These are phyloP conservation scores for Eleutherodactylus coqui DNA, from an alignment of 2,797 vertebrate species.

Conservation along the genomic window DNA sequence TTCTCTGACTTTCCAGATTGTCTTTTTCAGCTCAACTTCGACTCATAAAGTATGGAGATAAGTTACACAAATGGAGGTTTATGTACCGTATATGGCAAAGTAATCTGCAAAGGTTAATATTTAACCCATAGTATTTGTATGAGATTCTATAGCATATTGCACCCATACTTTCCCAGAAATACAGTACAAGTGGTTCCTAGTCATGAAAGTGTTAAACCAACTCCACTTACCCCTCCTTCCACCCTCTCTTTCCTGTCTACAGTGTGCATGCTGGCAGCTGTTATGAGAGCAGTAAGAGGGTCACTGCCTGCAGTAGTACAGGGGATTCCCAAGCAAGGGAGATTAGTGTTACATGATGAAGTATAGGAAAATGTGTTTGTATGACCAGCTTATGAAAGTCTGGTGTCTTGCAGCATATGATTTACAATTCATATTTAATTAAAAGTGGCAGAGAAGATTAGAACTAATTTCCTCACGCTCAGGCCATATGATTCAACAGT, in stretches of 20 bases:
- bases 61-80: neutral
- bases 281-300: neutral
- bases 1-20: conserved; percentile 8
- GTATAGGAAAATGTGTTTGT: conserved; percentile 5
- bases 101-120: neutral
- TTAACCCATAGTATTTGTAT: neutral
- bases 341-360: conserved; percentile 8
- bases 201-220: conserved; percentile 9
- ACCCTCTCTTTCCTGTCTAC: neutral
- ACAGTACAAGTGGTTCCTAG: neutral
- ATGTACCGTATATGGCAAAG: neutral
- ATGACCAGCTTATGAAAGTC: neutral
- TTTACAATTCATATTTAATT: no score
- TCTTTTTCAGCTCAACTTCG: neutral
- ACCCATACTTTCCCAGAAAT: neutral
- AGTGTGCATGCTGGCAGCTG: conserved; percentile 27
- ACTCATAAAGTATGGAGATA: neutral
- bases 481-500: no score
- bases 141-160: neutral
- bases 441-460: no score
- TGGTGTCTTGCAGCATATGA: no score
- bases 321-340: neutral
- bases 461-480: no score
- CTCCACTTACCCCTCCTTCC: neutral
- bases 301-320: neutral